Evolutionary conservation across 2,113 vertebrate genomes (phyloP).

Genomic region (Potamarius usumacintae): DNA sequence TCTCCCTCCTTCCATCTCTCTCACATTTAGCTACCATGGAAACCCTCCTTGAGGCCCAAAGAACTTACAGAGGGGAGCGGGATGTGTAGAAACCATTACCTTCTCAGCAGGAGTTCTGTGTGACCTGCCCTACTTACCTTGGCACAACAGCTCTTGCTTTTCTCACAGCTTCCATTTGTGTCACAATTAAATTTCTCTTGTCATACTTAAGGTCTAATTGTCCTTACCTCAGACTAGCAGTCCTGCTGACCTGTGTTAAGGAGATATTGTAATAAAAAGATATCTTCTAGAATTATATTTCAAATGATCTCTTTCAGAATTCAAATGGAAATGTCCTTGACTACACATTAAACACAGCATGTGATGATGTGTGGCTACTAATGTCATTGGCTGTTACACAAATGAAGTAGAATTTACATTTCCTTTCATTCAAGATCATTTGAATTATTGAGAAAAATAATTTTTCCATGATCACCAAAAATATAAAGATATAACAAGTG

Average conservation of each 20-base stretch:
- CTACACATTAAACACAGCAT: background rate
- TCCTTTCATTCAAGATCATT: conserved; percentile 53
- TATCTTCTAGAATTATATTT: background rate
- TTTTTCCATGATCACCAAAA: conserved; percentile 62
- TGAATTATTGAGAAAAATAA: conserved; percentile 56
- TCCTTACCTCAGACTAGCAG: background rate
- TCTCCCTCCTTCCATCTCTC: conserved; percentile 14
- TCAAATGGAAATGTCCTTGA: background rate
- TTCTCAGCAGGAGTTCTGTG: conserved; percentile 1
- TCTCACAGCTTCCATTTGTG: conserved; percentile 2
- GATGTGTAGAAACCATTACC: conserved; percentile 19
- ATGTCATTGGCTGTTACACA: background rate
- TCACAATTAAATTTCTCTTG: background rate
- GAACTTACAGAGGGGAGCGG: background rate
- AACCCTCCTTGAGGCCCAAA: conserved; percentile 18
- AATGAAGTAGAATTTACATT: background rate
- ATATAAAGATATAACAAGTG: too few relatives aligned
- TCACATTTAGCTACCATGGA: conserved; percentile 43
- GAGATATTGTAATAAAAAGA: background rate
- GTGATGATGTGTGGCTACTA: background rate
- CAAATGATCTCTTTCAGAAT: background rate
- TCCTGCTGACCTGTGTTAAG: background rate
- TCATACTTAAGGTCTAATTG: background rate
- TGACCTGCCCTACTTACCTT: conserved; percentile 27
- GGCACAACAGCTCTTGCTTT: background rate